Percentiles rank a stretch among this genome's conserved stretches.
These are phyloP conservation scores for Brachyhypopomus occidentalis DNA, from an alignment of 2,113 vertebrate species.

Conservation along the genomic window DNA sequence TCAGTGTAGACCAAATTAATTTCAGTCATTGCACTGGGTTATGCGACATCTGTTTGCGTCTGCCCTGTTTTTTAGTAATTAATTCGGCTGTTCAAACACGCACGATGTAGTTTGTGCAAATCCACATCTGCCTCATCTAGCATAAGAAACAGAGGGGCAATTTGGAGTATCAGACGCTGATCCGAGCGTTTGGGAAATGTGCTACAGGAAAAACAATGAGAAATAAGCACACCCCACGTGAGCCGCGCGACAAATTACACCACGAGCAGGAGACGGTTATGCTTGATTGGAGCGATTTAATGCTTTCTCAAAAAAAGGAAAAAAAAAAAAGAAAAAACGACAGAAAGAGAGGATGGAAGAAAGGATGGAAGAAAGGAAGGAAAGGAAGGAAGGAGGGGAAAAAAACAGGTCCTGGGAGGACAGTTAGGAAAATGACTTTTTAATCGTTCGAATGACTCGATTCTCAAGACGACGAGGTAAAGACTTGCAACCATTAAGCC, in stretches of 20 bases:
- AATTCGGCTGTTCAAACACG: slow-evolving; percentile 48
- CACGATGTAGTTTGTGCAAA: slow-evolving; percentile 55
- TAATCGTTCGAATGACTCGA: slow-evolving; percentile 88
- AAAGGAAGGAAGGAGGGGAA: no score
- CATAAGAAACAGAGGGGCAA: slow-evolving; percentile 77
- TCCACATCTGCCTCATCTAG: slow-evolving; percentile 73
- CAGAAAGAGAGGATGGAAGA: no score
- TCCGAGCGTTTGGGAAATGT: slow-evolving; percentile 77
- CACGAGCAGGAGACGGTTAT: slow-evolving; percentile 82
- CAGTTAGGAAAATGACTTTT: slow-evolving; percentile 98
- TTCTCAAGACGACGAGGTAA: slow-evolving; percentile 84
- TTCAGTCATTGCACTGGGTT: slow-evolving; percentile 49
- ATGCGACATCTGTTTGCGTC: slow-evolving; percentile 50
- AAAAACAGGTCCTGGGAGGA: slow-evolving; percentile 86
- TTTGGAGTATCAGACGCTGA: slow-evolving; percentile 82
- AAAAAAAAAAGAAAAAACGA: slow-evolving; percentile 17
- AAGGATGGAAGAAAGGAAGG: no score
- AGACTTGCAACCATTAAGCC: slow-evolving; percentile 78
- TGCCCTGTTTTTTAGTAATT: slow-evolving; percentile 53
- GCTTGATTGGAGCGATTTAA: slow-evolving; percentile 95
- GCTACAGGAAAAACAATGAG: slow-evolving; percentile 85
- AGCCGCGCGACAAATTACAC: slow-evolving; percentile 83
- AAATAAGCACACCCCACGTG: slow-evolving; percentile 79
- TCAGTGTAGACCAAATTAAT: slow-evolving; percentile 49
- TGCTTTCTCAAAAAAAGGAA: slow-evolving; percentile 83